phyloP scores from a whole-genome alignment of 2,888 invertebrate genomes.

The Boloria euphrosyne region DNA sequence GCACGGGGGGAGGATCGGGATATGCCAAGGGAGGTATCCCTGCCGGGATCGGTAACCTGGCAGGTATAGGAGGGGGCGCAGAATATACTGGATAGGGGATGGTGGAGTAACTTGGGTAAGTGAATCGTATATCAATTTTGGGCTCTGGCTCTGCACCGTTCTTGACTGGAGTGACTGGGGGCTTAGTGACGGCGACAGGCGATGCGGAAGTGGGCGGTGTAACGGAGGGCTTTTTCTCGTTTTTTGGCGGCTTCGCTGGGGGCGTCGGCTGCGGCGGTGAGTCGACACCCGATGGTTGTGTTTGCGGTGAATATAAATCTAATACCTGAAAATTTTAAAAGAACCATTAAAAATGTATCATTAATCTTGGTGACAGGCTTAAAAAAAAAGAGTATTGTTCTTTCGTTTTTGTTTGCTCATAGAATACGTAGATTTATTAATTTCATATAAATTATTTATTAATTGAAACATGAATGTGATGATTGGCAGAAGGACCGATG shows the following conservation, averaged over 20 bases:
- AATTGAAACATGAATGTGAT: too few species aligned
- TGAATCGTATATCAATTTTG: slow-evolving; percentile 62
- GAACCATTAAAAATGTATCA: background rate
- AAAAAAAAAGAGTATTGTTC: too few species aligned
- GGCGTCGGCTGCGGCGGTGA: slow-evolving; percentile 84
- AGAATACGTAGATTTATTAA: too few species aligned
- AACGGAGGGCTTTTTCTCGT: slow-evolving; percentile 76
- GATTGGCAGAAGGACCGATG: too few species aligned
- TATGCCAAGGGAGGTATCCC: slow-evolving; percentile 59
- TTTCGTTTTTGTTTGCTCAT: too few species aligned
- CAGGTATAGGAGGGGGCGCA: slow-evolving; percentile 65
- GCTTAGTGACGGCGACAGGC: slow-evolving; percentile 62
- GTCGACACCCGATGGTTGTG: slow-evolving; percentile 83
- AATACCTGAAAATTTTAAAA: slow-evolving; percentile 79
- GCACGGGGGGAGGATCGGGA: slow-evolving; percentile 70
- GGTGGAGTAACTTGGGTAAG: slow-evolving; percentile 60
- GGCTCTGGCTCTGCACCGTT: slow-evolving; percentile 64
- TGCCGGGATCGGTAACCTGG: slow-evolving; percentile 52
- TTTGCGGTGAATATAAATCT: slow-evolving; percentile 93
- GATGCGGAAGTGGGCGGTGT: slow-evolving; percentile 78
- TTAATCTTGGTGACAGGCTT: too few species aligned
- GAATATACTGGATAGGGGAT: slow-evolving; percentile 74
- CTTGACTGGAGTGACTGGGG: slow-evolving; percentile 64
- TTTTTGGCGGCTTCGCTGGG: slow-evolving; percentile 72
- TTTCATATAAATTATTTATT: too few species aligned